phyloP scores from a whole-genome alignment of 2,113 vertebrate genomes.

The Chaenogobius annularis region DNA sequence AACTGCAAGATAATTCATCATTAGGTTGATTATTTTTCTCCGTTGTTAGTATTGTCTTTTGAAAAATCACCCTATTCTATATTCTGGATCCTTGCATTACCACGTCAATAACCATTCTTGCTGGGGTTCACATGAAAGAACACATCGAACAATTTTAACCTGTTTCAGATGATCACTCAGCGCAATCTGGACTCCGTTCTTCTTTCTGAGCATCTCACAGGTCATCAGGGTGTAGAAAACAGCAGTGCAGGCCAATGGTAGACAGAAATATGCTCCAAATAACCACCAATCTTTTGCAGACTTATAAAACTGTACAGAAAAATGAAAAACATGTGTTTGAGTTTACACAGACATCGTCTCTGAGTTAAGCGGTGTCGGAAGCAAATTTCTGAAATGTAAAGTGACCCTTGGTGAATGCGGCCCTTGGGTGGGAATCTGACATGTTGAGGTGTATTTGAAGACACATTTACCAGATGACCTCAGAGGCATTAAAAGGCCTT shows the following conservation, averaged over 20 bases:
- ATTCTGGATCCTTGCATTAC: background rate
- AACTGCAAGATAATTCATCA: no score
- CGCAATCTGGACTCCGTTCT: conserved; percentile 90
- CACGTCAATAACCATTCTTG: no score
- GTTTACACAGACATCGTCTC: conserved; percentile 27
- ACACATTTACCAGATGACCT: conserved; percentile 24
- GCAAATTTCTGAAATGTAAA: conserved; percentile 13
- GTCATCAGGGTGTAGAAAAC: conserved; percentile 98
- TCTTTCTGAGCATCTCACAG: conserved; percentile 95
- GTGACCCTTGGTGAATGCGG: conserved; percentile 3
- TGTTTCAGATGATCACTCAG: conserved; percentile 94
- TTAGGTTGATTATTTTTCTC: background rate
- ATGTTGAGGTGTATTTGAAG: conserved; percentile 19
- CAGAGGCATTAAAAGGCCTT: conserved; percentile 10
- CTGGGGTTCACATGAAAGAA: background rate
- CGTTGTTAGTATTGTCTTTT: background rate
- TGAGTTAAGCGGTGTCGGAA: conserved; percentile 13
- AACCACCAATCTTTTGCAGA: conserved; percentile 95
- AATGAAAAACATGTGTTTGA: conserved; percentile 4
- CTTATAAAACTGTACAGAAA: conserved; percentile 86
- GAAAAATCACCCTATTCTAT: background rate
- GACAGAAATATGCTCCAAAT: conserved; percentile 94
- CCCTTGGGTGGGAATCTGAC: conserved; percentile 24
- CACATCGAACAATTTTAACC: conserved; percentile 65
- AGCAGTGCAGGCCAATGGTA: conserved; percentile 89